Evolutionary conservation across 2,888 invertebrate genomes (phyloP), one percentile per base, ranked within the genome.

Genomic region (Drosophila kambysellisi): DNA sequence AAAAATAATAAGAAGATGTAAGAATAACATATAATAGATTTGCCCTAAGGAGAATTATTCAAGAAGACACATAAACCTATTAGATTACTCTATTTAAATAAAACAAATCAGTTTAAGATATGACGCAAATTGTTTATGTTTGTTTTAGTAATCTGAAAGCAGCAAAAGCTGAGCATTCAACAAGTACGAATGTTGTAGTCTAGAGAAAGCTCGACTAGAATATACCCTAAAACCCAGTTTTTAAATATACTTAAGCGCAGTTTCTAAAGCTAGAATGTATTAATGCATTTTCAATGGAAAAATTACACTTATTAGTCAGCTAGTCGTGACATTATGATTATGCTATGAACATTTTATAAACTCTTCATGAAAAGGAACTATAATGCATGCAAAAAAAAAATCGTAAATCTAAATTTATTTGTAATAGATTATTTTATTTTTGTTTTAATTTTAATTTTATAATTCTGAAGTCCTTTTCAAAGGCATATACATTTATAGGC

Each of bases 71-170:
- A 6, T 25, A 37, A 68, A 32, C 37, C 33, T 20, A 50, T 69
- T 33, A 69, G 9, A 6, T 52, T 37, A 46, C 57, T 4, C 25
- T 29, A 9, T 57, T 7, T 32, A 32, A 29, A 37, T 43, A 20
- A 39, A 39, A 25, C 30, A 32, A 17, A 30, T 57, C 41, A 53
- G 52, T n/a, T 59, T 30, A 37, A 30, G 35, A 12, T 46, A 46
- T 67, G 67, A 50, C 50, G 67, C 54, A 66, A 50, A 8, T 17
- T 37, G 11, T 39, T 51, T 15, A 20, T 66, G 30, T 33, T 48
- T 39, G 17, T 15, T 29, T n/a, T 17, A 29, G 53, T 48, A 39
- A 53, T 67, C 33, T 32, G 17, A 48, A 33, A 30, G 20, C 41
- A 57, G 30, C 15, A 5, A 57, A 20, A 20, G 20, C 20, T 57